Evolutionary conservation across 1,140 invertebrate species (phyloP), one percentile per base, ranked within the genome.

Genomic region (Drosophila pandora): DNA sequence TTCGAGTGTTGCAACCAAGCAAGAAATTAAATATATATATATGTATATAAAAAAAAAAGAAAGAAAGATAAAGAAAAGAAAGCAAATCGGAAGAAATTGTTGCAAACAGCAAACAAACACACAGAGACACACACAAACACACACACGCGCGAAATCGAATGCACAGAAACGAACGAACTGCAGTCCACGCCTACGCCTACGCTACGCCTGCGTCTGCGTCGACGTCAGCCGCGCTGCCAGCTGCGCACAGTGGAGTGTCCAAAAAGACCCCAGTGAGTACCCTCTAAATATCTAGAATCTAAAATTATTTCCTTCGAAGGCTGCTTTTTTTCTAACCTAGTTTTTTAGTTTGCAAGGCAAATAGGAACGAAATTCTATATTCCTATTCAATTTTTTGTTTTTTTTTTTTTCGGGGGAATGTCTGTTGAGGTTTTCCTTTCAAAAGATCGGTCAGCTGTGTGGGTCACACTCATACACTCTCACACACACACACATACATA

Each of bases 1-100:
- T 69, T 75, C 55, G 45, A 63, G 75, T 83, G 70, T 48, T 65
- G 58, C 58, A 75, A 68, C 47, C 47, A 41, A 67, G 47, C 60
- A 39, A 64, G 28, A 64, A 64, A 50, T 52, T 50, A 60, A 64
- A 67, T 64, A 64, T 50, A 60, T 52, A 76, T 12, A 12, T 37
- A 37, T 37, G 3, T 37, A 10, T 37, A 37, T 3, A 76, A 45
- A 43, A 56, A 56, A 55, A 52, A 13, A 59, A 22, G n/a, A 52
- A 50, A 54, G 28, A 60, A 45, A 59, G 52, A 65, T 37, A 74
- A 55, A 73, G 45, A 25, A 43, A 43, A 43, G 41, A 43, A 43
- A 43, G 41, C n/a, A 43, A 43, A 21, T 43, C 41, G 41, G 13
- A 43, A 43, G 41, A 57, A 76, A 69, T 70, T 70, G 64, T 70